Base-by-base conservation (phyloP, 2,888 invertebrate genomes). In the Notodonta ziczac region DNA sequence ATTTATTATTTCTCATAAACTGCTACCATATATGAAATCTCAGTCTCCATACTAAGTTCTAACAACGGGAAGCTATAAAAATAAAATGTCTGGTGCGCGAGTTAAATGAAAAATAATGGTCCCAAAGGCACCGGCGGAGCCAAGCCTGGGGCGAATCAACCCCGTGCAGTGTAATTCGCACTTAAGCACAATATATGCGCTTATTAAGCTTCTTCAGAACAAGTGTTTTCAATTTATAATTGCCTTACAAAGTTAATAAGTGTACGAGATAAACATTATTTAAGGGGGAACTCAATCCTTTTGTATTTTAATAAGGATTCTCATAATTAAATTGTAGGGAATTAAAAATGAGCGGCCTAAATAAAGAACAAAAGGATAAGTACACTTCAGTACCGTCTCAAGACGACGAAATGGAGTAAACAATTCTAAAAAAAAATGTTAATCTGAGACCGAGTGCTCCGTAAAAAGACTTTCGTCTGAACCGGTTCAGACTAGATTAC, bases 91-190 rank as follows among this genome's bases (percentile, higher is more conserved):
- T 5, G 72, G 76, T 73, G 77, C 75, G 71, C 67, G 67, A 76
- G 77, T 80, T 78, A 81, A 85, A 86, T 86, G 82, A 85, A 82
- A 85, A 85, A 82, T 84, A 83, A 86, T 84, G 77, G 66, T 67
- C 68, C 66, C 71, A 58, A 59, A 69, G 74, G 75, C 68, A 60
- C 56, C 58, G 55, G 63, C 58, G 56, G 59, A 35, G 52, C 52
- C 24, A 58, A 59, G 44, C 44, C 58, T 58, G 24, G 50, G 14
- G 63, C 62, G 61, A 68, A 71, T 69, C 68, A 74, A 71, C 52
- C 63, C 61, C 48, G 35, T 57, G 62, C 59, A 50, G 39, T 48
- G 58, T 53, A 65, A 40, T 55, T 58, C 65, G 61, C 65, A 62
- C 65, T 68, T 62, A 53, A 58, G 51, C 16, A 16, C 14, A 8